Base-by-base conservation (phyloP, 2,888 invertebrate genomes). In the Formica aserva region DNA sequence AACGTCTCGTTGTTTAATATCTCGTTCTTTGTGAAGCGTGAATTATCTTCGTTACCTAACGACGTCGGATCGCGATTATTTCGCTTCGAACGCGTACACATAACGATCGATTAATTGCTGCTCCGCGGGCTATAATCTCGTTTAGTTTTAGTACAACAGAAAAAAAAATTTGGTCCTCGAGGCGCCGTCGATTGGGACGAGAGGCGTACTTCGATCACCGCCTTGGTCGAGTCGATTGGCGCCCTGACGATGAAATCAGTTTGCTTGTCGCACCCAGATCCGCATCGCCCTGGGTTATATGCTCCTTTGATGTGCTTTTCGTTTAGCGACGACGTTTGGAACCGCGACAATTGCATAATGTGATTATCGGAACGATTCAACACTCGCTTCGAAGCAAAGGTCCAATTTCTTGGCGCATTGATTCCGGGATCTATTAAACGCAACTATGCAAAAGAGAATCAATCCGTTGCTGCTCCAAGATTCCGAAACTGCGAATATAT, bases 321-420 rank as follows among this genome's bases (percentile, higher is more conserved):
- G 82, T 87, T 89, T 85, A 88, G 82, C 62, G 69, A 88, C 77
- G 85, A 86, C 84, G 85, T 83, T 84, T 66, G 83, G 82, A 74
- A 90, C 78, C 83, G 84, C 85, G 90, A 86, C 87, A 89, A 89
- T 86, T 87, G 87, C 38, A 69, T 89, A 89, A 89, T 82, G 74
- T 83, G 89, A 89, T 89, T 89, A 89, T 87, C 74, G 35, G 77
- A 82, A 82, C 85, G 55, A 67, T 66, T 78, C 67, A 60, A n/a
- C 63, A 63, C 41, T 66, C 35, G 45, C 82, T 81, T 74, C 60
- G 76, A 83, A 80, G 38, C 81, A 38, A 82, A 29, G 69, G 85
- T 89, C 63, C 85, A 85, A 85, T 89, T 89, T 85, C 88, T 85
- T 82, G 85, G 82, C 86, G 78, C 72, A 48, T 5, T 32, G 48